Evolutionary conservation across 2,888 invertebrate genomes (phyloP).

Genomic region (Callosobruchus maculatus): DNA sequence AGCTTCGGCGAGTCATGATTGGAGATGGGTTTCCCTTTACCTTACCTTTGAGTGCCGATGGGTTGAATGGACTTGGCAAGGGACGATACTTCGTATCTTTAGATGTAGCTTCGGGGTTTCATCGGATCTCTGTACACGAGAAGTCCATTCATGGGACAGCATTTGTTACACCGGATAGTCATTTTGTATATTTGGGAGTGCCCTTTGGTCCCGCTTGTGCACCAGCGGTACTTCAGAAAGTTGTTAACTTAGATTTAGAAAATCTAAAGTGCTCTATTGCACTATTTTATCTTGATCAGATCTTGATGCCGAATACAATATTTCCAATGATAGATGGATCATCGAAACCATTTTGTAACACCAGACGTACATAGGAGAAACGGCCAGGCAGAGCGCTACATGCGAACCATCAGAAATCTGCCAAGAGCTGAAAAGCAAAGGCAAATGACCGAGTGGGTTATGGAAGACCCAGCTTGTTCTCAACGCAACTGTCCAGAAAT

Average conservation of each 20-base stretch:
- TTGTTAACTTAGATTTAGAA: constrained; percentile 9
- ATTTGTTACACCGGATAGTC: constrained; percentile 12
- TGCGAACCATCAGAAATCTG: constrained; percentile 24
- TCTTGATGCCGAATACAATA: constrained; percentile 7
- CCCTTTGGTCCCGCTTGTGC: constrained; percentile 13
- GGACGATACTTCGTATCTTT: constrained; percentile 32
- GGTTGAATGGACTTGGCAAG: constrained; percentile 29
- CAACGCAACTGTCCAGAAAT: constrained; percentile 26
- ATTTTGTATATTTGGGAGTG: constrained; percentile 12
- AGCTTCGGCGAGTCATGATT: constrained; percentile 28
- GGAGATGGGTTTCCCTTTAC: constrained; percentile 38
- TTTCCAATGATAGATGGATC: no score
- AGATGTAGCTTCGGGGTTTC: constrained; percentile 36
- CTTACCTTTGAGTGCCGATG: constrained; percentile 33
- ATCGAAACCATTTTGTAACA: no score
- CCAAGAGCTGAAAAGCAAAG: constrained; percentile 18
- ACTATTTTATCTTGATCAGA: constrained; percentile 11
- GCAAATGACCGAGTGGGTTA: constrained; percentile 20
- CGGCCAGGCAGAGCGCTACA: constrained; percentile 24
- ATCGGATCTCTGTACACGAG: constrained; percentile 34
- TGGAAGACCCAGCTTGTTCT: constrained; percentile 24
- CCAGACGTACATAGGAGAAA: constrained; percentile 22
- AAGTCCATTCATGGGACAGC: constrained; percentile 10
- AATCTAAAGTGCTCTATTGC: constrained; percentile 8
- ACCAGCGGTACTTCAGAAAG: constrained; percentile 10